Evolutionary conservation across 2,797 vertebrate species (phyloP).

Genomic region (Dendrocincla tyrannina): DNA sequence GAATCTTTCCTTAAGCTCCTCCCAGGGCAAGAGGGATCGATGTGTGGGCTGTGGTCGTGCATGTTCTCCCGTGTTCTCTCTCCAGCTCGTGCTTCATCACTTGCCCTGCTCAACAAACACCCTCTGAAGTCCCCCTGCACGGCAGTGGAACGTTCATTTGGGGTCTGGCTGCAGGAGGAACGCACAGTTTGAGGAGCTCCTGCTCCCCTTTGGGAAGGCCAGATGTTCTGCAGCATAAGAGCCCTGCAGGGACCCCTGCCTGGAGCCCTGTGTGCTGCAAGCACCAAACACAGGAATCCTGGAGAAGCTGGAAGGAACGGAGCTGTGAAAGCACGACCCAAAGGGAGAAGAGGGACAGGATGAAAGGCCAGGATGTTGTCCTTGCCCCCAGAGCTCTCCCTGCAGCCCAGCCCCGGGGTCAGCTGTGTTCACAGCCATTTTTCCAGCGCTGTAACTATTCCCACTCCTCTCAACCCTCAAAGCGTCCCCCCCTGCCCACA

Average conservation of each 20-base stretch:
- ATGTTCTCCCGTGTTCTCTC: not conserved
- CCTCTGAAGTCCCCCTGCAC: not conserved
- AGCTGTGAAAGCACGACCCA: not conserved
- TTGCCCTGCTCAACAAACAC: not conserved
- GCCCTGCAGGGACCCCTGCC: not conserved
- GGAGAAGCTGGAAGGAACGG: not conserved
- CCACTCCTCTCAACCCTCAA: conserved; percentile 32
- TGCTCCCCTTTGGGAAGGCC: not conserved
- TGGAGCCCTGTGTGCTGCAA: not conserved
- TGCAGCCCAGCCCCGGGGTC: not conserved
- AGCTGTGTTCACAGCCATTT: conserved; percentile 18
- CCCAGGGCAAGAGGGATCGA: not conserved
- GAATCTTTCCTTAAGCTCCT: not conserved
- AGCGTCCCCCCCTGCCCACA: conserved; percentile 13
- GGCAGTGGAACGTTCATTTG: fast-evolving
- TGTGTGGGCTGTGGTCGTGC: not conserved
- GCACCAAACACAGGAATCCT: not conserved
- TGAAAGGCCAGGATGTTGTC: conserved; percentile 7
- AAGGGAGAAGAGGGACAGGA: not conserved
- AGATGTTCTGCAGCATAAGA: not conserved
- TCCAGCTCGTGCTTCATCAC: not conserved
- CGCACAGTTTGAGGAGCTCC: not conserved
- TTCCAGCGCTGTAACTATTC: conserved; percentile 18
- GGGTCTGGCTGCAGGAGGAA: not conserved
- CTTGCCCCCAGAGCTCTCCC: conserved; percentile 9